Evolutionary conservation across 2,888 invertebrate genomes (phyloP).

Genomic region (Ferdinandea cuprea): DNA sequence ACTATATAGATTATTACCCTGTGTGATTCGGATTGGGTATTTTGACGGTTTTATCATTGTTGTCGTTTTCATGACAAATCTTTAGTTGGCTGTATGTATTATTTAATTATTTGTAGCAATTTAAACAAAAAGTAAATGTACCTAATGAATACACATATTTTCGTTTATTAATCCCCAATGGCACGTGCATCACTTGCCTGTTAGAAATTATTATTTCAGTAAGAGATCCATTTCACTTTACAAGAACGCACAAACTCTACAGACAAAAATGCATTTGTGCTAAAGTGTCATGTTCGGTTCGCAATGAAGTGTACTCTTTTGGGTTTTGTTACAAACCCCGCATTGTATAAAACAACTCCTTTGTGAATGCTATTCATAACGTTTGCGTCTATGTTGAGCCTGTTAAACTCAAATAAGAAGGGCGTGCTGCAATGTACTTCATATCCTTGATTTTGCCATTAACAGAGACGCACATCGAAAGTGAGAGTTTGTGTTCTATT

Average conservation of each 20-base stretch:
- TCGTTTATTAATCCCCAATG: conserved; percentile 23
- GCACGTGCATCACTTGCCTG: conserved; percentile 37
- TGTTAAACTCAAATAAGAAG: conserved; percentile 3
- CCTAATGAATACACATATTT: not conserved
- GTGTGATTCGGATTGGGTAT: too few species aligned
- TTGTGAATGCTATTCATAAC: conserved; percentile 70
- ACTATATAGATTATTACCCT: too few species aligned
- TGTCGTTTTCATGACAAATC: too few species aligned
- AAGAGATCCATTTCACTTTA: conserved; percentile 52
- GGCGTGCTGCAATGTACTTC: conserved; percentile 32
- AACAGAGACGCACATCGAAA: conserved; percentile 62
- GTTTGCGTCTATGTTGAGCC: conserved; percentile 45
- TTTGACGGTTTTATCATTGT: too few species aligned
- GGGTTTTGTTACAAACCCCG: conserved; percentile 66
- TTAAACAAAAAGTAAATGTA: not conserved
- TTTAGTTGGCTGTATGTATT: too few species aligned
- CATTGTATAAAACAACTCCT: conserved; percentile 62
- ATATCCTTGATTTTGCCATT: conserved; percentile 59
- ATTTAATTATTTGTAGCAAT: not conserved
- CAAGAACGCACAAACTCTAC: conserved; percentile 45
- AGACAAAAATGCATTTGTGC: conserved; percentile 57
- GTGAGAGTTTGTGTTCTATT: conserved; percentile 70
- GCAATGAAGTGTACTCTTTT: conserved; percentile 60
- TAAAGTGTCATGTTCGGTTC: conserved; percentile 67
- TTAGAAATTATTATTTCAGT: conserved; percentile 32